These are phyloP conservation scores for Andrena praecox DNA, from an alignment of 2,888 invertebrate species.

Conservation along the genomic window DNA sequence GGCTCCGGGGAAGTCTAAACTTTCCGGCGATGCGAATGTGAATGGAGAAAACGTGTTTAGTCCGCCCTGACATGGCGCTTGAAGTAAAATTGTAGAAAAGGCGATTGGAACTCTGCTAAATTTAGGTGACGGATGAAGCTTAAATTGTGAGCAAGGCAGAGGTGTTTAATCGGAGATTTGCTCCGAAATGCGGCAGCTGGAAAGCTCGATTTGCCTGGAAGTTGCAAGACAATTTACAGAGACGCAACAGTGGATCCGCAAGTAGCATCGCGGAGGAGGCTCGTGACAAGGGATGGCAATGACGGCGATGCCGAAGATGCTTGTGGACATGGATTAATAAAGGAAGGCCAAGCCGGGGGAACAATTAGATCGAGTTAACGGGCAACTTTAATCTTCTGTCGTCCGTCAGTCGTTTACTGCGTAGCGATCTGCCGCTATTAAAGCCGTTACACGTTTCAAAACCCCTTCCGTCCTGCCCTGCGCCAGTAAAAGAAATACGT, in stretches of 20 bases:
- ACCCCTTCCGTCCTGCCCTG: conserved; percentile 69
- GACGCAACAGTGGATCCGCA: conserved; percentile 49
- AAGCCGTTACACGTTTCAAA: conserved; percentile 80
- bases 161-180: background rate
- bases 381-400: conserved; percentile 84
- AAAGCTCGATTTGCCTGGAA: conserved; percentile 32
- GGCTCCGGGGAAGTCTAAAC: background rate
- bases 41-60: no score
- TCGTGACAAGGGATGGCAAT: conserved; percentile 67
- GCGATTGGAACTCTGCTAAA: no score
- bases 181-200: background rate
- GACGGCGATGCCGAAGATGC: conserved; percentile 72
- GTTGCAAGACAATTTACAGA: conserved; percentile 45
- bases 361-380: conserved; percentile 85
- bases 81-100: no score
- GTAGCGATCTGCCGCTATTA: conserved; percentile 84
- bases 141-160: no score
- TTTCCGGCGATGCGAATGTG: background rate
- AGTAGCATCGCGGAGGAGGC: conserved; percentile 45
- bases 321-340: conserved; percentile 81
- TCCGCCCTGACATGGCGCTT: no score
- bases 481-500: conserved; percentile 65
- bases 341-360: conserved; percentile 81
- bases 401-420: conserved; percentile 84
- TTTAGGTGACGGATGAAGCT: no score